phyloP scores from a whole-genome alignment of 2,888 invertebrate genomes.

The Dolichomitus sp. region DNA sequence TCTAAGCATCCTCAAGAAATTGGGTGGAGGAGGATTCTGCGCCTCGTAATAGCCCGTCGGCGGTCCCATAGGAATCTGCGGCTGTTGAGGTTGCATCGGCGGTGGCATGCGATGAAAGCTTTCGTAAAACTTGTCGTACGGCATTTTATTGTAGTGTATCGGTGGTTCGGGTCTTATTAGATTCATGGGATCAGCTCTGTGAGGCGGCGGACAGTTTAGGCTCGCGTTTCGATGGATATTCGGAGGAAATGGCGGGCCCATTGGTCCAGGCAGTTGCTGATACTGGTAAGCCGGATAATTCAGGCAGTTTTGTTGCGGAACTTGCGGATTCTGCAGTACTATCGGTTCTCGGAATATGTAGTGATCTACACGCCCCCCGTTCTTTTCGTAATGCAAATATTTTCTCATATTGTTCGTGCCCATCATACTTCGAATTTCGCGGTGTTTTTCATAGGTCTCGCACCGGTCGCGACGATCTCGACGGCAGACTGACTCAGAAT shows the following conservation, averaged over 20 bases:
- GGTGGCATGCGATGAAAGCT: slow-evolving; percentile 48
- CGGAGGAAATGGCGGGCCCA: slow-evolving; percentile 78
- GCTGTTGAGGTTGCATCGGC: slow-evolving; percentile 44
- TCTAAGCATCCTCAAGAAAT: slow-evolving; percentile 26
- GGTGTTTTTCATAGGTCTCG: slow-evolving; percentile 72
- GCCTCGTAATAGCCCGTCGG: slow-evolving; percentile 44
- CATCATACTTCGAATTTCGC: slow-evolving; percentile 69
- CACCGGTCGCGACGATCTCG: slow-evolving; percentile 69
- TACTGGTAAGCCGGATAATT: slow-evolving; percentile 78
- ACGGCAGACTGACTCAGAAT: slow-evolving; percentile 71
- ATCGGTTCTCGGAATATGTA: slow-evolving; percentile 71
- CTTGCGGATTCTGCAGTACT: slow-evolving; percentile 35
- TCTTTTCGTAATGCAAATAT: slow-evolving; percentile 69
- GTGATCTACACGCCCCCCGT: slow-evolving; percentile 71
- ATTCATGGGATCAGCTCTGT: slow-evolving; percentile 62
- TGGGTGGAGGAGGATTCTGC: slow-evolving; percentile 25
- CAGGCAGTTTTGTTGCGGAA: slow-evolving; percentile 76
- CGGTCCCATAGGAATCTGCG: slow-evolving; percentile 31
- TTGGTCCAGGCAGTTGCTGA: slow-evolving; percentile 77
- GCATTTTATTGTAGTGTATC: slow-evolving; percentile 68
- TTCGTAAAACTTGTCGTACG: slow-evolving; percentile 37
- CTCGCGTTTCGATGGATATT: slow-evolving; percentile 74
- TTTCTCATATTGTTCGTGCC: slow-evolving; percentile 71
- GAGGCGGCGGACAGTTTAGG: slow-evolving; percentile 57
- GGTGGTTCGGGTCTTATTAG: slow-evolving; percentile 71